phyloP scores from a whole-genome alignment of 92 coral and sea anemone genomes.

The Bergia sp. region DNA sequence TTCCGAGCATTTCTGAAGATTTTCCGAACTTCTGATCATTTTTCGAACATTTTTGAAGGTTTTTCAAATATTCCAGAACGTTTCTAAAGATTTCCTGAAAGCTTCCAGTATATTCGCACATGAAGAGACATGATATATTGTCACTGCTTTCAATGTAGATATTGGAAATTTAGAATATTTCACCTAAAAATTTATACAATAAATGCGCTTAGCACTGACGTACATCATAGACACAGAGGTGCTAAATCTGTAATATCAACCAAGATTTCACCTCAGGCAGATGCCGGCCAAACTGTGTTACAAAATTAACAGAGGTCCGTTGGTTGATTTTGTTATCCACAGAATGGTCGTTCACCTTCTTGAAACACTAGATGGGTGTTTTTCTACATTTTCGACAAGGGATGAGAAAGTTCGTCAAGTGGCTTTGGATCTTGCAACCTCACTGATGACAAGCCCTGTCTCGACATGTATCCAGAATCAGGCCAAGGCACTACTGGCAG shows the following conservation, averaged over 20 bases:
- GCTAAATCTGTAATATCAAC: background rate
- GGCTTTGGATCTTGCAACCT: conserved; percentile 87
- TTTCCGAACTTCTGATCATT: too few relatives aligned
- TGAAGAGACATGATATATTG: too few relatives aligned
- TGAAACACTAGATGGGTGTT: conserved; percentile 90
- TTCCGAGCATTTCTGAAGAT: too few relatives aligned
- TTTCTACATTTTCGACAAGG: conserved; percentile 75
- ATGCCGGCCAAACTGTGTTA: background rate
- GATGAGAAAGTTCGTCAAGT: conserved; percentile 69
- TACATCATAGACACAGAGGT: background rate
- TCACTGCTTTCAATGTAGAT: too few relatives aligned
- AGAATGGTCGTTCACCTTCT: conserved; percentile 92
- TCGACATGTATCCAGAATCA: conserved; percentile 89
- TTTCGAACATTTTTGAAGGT: too few relatives aligned
- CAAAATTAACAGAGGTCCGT: background rate
- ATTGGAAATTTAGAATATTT: too few relatives aligned
- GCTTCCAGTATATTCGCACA: too few relatives aligned
- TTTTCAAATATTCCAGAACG: too few relatives aligned
- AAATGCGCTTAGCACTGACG: too few relatives aligned
- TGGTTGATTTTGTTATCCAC: background rate
- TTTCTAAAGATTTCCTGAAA: too few relatives aligned
- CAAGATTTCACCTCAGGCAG: background rate
- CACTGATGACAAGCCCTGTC: conserved; percentile 84
- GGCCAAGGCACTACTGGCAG: conserved; percentile 87
- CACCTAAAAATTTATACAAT: too few relatives aligned